Conservation (phyloP, 2,888 invertebrate species). For the Meta bourneti region DNA sequence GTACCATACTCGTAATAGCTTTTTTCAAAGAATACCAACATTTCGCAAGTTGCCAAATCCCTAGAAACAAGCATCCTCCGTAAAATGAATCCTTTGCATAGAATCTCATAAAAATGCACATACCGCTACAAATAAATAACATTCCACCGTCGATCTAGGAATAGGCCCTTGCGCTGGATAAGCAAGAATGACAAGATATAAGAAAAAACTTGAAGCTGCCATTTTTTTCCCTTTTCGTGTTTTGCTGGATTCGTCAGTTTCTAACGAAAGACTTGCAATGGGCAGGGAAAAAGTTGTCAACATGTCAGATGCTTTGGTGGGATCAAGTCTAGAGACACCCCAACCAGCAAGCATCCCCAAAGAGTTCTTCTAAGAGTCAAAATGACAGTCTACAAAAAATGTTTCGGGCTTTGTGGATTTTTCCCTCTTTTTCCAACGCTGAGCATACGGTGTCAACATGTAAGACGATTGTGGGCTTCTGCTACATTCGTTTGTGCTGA, state of each 20-base stretch:
- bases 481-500: not conserved
- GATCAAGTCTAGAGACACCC: slow-evolving; percentile 29
- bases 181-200: not conserved
- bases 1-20: too few species aligned
- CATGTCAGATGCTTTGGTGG: slow-evolving; percentile 17
- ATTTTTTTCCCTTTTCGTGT: not conserved
- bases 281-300: slow-evolving; percentile 43
- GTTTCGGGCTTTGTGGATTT: not conserved
- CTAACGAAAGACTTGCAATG: slow-evolving; percentile 9
- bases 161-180: not conserved
- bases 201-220: slow-evolving; percentile 5
- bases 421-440: not conserved
- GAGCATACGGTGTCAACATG: not conserved
- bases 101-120: too few species aligned
- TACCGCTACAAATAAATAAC: not conserved
- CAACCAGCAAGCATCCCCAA: not conserved
- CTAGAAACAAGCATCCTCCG: too few species aligned
- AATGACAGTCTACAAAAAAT: slow-evolving; percentile 14
- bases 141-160: not conserved
- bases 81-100: too few species aligned
- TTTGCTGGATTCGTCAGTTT: not conserved
- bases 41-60: too few species aligned
- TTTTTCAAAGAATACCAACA: too few species aligned
- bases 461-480: not conserved
- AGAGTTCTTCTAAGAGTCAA: slow-evolving; percentile 24